Percentiles rank a stretch among this genome's conserved stretches.
Conservation (phyloP, 2,797 vertebrate genomes). For the Danio kyathit region DNA sequence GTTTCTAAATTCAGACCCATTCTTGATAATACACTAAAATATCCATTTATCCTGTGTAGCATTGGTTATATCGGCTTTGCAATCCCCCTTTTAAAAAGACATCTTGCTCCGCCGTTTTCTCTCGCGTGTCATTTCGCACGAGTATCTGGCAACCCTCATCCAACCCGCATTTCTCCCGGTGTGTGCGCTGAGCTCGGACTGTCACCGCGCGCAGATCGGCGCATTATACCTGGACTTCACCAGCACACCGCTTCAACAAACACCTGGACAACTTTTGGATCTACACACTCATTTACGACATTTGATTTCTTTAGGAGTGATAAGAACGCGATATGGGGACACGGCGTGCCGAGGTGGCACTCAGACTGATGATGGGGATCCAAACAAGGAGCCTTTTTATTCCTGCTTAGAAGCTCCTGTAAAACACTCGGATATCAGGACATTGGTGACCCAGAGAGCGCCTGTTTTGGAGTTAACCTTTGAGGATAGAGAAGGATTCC, state of each 20-base stretch:
- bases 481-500: slow-evolving; percentile 1
- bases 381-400: slow-evolving; percentile 68
- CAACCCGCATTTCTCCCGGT: slow-evolving; percentile 68
- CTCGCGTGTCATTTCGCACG: neutral
- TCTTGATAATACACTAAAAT: too few relatives aligned
- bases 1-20: too few relatives aligned
- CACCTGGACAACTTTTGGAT: slow-evolving; percentile 30
- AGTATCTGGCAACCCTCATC: slow-evolving; percentile 58
- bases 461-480: slow-evolving; percentile 20
- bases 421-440: slow-evolving; percentile 63
- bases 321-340: slow-evolving; percentile 74
- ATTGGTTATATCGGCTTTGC: too few relatives aligned
- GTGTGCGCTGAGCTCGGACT: slow-evolving; percentile 73
- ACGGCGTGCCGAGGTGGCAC: slow-evolving; percentile 57
- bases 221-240: slow-evolving; percentile 18
- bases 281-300: neutral
- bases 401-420: slow-evolving; percentile 54
- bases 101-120: neutral
- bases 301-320: slow-evolving; percentile 21
- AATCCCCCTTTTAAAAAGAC: too few relatives aligned
- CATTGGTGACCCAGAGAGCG: slow-evolving; percentile 40
- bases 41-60: too few relatives aligned
- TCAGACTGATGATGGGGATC: slow-evolving; percentile 70
- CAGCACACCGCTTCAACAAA: neutral
- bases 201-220: slow-evolving; percentile 72